These are phyloP conservation scores for Oxyruncus cristatus DNA, from an alignment of 2,113 vertebrate species.

Conservation along the genomic window DNA sequence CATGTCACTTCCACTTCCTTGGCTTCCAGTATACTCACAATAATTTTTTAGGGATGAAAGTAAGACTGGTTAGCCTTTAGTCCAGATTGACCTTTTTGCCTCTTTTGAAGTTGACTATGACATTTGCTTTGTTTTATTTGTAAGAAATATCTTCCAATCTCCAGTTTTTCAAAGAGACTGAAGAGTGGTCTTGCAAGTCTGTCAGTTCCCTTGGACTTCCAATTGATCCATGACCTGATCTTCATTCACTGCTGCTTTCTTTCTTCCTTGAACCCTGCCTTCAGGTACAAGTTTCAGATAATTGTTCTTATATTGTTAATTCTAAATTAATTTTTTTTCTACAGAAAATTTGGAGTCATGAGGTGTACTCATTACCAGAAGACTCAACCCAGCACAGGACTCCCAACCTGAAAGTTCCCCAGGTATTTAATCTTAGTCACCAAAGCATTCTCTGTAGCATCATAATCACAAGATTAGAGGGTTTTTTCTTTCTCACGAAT, in stretches of 20 bases:
- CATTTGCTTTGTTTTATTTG: neutral
- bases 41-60: neutral
- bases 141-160: neutral
- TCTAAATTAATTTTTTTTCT: neutral
- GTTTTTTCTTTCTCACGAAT: neutral
- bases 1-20: neutral
- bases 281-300: neutral
- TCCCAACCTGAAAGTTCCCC: neutral
- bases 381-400: neutral
- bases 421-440: neutral
- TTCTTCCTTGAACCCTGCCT: neutral
- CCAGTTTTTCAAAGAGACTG: neutral
- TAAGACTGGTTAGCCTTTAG: neutral
- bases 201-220: neutral
- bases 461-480: neutral
- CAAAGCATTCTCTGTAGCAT: neutral
- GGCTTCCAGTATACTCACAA: neutral
- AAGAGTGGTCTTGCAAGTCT: neutral
- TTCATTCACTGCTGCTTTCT: neutral
- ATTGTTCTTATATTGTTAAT: neutral
- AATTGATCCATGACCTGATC: neutral
- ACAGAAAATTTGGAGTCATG: neutral
- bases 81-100: neutral
- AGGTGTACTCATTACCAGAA: neutral
- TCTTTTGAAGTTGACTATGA: neutral